These are phyloP conservation scores for Cyphomyrus plagiostoma DNA, from an alignment of 2,113 vertebrate genomes.

Conservation along the genomic window DNA sequence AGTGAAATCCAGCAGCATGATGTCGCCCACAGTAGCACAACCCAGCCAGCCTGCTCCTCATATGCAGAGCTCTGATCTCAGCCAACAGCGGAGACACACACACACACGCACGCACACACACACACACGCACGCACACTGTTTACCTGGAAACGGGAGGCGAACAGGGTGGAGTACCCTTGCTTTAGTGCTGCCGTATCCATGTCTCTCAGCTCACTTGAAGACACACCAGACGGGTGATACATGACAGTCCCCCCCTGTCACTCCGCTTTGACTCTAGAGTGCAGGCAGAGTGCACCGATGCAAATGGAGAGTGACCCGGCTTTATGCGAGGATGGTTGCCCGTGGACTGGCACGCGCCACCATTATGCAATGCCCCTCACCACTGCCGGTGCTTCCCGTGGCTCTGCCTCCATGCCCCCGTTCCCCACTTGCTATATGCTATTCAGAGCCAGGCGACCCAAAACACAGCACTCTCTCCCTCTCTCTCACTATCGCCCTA, in stretches of 20 bases:
- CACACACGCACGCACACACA: neutral
- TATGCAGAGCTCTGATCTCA: neutral
- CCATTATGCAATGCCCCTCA: conserved; percentile 1
- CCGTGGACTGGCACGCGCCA: neutral
- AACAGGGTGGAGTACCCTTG: conserved; percentile 25
- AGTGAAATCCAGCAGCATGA: neutral
- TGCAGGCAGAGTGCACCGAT: neutral
- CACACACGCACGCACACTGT: neutral
- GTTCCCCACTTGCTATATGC: neutral
- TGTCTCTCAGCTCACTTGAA: neutral
- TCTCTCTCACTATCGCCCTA: neutral
- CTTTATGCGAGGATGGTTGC: neutral
- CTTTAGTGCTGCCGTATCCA: conserved; percentile 26
- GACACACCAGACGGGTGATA: neutral
- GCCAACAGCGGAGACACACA: neutral
- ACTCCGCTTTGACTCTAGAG: neutral
- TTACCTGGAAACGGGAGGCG: conserved; percentile 29
- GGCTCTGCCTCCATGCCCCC: conserved; percentile 1
- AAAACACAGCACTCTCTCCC: neutral
- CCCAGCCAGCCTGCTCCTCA: neutral
- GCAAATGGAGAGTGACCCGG: neutral
- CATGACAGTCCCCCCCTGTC: neutral
- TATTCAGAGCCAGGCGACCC: conserved; percentile 1
- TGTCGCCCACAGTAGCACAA: neutral
- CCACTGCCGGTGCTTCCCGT: neutral